phyloP scores from a whole-genome alignment of 2,888 invertebrate species.

The Frankliniella intonsa region DNA sequence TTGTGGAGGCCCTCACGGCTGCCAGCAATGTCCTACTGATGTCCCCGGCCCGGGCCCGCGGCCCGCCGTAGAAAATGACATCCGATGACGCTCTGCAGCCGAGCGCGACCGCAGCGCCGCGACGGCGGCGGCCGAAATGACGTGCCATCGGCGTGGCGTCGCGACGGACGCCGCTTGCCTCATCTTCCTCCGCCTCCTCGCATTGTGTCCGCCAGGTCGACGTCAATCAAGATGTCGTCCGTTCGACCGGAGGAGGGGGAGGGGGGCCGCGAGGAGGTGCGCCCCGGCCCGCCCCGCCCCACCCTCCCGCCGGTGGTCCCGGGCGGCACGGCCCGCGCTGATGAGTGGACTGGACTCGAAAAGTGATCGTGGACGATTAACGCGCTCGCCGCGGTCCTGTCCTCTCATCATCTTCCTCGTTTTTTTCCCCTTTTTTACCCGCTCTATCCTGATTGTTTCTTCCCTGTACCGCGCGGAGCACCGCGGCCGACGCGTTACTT shows the following conservation, averaged over 20 bases:
- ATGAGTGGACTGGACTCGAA: too few relatives aligned
- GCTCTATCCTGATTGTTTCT: neutral
- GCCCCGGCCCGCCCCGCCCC: too few relatives aligned
- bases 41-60: neutral
- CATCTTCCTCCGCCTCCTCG: neutral
- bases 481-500: neutral
- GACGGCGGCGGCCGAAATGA: neutral
- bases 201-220: neutral
- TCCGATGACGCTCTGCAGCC: slow-evolving; percentile 19
- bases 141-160: neutral
- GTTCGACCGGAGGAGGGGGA: neutral
- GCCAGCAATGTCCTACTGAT: neutral
- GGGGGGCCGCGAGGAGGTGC: neutral
- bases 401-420: neutral
- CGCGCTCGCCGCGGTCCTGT: neutral
- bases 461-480: neutral
- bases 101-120: neutral
- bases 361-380: too few relatives aligned
- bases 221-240: neutral
- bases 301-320: too few relatives aligned
- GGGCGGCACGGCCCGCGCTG: too few relatives aligned
- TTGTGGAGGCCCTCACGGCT: too few relatives aligned
- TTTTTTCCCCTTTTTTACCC: neutral
- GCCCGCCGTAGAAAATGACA: slow-evolving; percentile 8
- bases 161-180: neutral